phyloP scores from a whole-genome alignment of 30 jellyfish, hydroid and myxozoan genomes.

The Sanderia malayensis region DNA sequence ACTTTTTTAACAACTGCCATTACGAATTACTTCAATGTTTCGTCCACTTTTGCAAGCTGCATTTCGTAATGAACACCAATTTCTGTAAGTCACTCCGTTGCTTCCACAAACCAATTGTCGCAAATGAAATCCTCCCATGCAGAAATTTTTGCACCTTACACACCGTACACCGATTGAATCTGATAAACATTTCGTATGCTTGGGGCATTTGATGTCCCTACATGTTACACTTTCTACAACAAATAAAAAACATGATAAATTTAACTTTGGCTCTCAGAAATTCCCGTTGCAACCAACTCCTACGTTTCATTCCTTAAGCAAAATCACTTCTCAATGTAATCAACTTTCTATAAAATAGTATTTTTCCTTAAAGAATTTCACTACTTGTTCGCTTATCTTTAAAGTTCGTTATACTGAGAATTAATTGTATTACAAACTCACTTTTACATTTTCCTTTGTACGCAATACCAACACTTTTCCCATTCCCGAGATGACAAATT shows the following conservation, averaged over 20 bases:
- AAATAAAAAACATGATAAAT: too few species aligned
- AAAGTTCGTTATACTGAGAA: too few species aligned
- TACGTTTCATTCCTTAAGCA: too few species aligned
- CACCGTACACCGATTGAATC: constrained; percentile 52
- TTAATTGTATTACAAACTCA: too few species aligned
- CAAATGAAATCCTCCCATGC: constrained; percentile 49
- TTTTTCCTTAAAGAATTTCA: too few species aligned
- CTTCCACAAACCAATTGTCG: constrained; percentile 53
- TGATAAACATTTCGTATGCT: constrained; percentile 32
- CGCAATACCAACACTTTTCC: constrained; percentile 46
- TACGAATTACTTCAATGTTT: constrained; percentile 30
- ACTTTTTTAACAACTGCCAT: constrained; percentile 67
- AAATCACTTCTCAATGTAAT: too few species aligned
- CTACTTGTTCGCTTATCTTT: too few species aligned
- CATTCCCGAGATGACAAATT: constrained; percentile 50
- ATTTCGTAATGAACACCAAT: constrained; percentile 59
- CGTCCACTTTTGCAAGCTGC: constrained; percentile 62
- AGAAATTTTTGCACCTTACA: constrained; percentile 48
- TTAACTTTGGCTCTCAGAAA: too few species aligned
- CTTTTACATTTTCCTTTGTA: constrained; percentile 56
- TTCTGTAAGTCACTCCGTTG: constrained; percentile 48
- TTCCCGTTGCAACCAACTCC: too few species aligned
- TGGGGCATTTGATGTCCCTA: constrained; percentile 34
- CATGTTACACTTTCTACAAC: constrained; percentile 30
- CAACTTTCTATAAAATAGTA: too few species aligned